phyloP scores from a whole-genome alignment of 2,113 vertebrate genomes.

The Butorides virescens region DNA sequence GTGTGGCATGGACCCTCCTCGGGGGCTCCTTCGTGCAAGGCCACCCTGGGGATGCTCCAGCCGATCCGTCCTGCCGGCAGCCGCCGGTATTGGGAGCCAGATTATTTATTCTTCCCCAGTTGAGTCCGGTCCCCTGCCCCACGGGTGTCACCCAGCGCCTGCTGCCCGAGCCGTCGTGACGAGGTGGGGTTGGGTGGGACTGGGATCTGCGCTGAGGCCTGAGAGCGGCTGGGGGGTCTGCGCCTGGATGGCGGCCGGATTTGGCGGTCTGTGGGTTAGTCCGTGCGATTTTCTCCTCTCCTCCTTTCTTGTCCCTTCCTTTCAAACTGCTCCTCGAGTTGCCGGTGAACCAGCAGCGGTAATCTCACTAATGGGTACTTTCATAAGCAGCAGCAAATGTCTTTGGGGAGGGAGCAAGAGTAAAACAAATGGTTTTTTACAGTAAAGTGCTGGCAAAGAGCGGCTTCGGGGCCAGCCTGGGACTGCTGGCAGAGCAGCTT shows the following conservation, averaged over 20 bases:
- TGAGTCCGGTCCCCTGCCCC: not conserved
- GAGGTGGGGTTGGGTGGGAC: not conserved
- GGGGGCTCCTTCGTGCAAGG: accelerated
- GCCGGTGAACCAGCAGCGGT: not conserved
- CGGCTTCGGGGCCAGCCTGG: not conserved
- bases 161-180: not conserved
- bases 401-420: not conserved
- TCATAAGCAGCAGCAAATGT: not conserved
- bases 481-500: not conserved
- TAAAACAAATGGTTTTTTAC: not conserved
- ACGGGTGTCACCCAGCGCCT: not conserved
- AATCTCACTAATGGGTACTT: not conserved
- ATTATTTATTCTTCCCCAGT: not conserved
- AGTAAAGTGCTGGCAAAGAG: not conserved
- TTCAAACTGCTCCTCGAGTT: not conserved
- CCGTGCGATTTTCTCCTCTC: accelerated
- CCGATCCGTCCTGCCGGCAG: not conserved
- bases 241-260: not conserved
- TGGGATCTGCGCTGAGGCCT: too few species aligned
- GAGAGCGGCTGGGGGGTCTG: not conserved
- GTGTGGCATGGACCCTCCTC: not conserved
- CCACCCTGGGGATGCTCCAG: not conserved
- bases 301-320: not conserved
- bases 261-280: not conserved
- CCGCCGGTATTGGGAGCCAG: not conserved